Percentiles rank a stretch among this genome's conserved stretches.
Conservation (phyloP, 1,140 invertebrate species). For the Papilio dardanus region DNA sequence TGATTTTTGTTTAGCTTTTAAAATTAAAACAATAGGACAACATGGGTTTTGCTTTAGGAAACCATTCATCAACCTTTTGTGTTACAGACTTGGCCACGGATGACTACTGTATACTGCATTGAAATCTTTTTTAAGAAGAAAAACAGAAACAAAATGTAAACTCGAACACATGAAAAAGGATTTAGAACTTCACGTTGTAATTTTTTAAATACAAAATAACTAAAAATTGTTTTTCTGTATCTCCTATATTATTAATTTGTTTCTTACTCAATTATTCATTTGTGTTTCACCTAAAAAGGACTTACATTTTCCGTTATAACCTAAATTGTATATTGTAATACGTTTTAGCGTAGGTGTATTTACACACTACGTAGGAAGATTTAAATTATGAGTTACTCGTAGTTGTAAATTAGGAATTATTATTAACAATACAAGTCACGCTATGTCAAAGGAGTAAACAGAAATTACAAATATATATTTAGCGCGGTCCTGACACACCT, state of each 20-base stretch:
- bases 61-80: slow-evolving; percentile 18
- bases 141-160: not conserved
- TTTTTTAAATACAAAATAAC: not conserved
- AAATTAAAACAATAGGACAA: slow-evolving; percentile 19
- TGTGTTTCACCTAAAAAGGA: not conserved
- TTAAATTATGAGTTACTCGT: not conserved
- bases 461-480: too few relatives aligned
- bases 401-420: not conserved
- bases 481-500: too few relatives aligned
- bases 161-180: too few relatives aligned
- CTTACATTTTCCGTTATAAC: not conserved
- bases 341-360: not conserved
- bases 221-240: not conserved
- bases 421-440: too few relatives aligned
- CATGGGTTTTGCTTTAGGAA: slow-evolving; percentile 6
- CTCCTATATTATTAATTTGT: not conserved
- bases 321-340: not conserved
- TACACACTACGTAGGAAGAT: not conserved
- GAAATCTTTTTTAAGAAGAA: not conserved
- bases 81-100: not conserved
- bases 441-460: too few relatives aligned
- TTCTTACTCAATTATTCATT: slow-evolving; percentile 1
- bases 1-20: slow-evolving; percentile 15
- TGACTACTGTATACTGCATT: not conserved
- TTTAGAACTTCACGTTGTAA: too few relatives aligned